Conservation (phyloP, 2,797 vertebrate genomes). For the Anomalospiza imberbis region DNA sequence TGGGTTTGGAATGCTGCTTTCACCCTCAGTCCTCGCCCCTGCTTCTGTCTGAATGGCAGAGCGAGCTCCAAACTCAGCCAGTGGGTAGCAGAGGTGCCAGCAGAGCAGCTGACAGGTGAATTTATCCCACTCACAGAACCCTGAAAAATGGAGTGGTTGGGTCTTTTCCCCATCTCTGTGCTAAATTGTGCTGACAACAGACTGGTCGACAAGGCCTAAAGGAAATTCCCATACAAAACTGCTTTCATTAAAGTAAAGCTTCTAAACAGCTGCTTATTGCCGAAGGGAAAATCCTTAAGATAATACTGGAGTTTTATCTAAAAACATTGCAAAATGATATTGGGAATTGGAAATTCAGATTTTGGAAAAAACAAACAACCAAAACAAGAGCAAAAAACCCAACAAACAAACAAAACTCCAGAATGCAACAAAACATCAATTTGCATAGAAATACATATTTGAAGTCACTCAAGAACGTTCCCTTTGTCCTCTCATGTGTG, state of each 20-base stretch:
- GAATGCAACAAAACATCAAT: not conserved
- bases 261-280: not conserved
- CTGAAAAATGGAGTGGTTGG: fast-evolving
- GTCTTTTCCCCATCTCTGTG: not conserved
- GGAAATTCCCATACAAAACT: not conserved
- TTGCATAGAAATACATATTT: not conserved
- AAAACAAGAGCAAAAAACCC: too few relatives aligned
- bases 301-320: not conserved
- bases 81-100: not conserved
- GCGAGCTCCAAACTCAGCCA: not conserved
- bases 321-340: not conserved
- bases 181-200: not conserved
- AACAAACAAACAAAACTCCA: not conserved
- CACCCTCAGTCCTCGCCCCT: not conserved
- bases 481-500: not conserved
- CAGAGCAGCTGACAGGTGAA: not conserved
- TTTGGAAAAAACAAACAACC: not conserved
- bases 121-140: not conserved
- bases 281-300: not conserved
- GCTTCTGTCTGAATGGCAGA: not conserved
- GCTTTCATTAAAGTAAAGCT: not conserved
- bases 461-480: not conserved
- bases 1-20: not conserved
- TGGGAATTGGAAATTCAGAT: not conserved
- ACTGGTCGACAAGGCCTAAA: not conserved